These are phyloP conservation scores for Volucella bombylans DNA, from an alignment of 2,888 invertebrate species.

Conservation along the genomic window DNA sequence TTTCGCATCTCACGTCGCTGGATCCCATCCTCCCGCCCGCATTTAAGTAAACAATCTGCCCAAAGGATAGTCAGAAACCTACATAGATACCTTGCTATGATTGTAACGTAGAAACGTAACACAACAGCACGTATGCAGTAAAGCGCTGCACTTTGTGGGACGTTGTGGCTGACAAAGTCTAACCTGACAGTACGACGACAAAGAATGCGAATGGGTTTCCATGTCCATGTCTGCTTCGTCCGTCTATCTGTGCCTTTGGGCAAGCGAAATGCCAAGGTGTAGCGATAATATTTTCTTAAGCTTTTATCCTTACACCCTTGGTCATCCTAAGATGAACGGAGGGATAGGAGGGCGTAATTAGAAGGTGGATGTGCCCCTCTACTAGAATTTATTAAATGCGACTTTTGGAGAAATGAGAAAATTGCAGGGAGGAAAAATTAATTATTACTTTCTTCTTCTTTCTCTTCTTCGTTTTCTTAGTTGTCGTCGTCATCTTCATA, in stretches of 20 bases:
- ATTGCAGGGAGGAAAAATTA: constrained; percentile 73
- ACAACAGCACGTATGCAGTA: constrained; percentile 61
- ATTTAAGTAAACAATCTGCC: constrained; percentile 67
- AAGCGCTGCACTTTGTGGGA: constrained; percentile 63
- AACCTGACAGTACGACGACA: constrained; percentile 51
- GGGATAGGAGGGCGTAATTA: constrained; percentile 18
- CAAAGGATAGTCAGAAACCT: constrained; percentile 50
- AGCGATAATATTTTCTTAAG: constrained; percentile 72
- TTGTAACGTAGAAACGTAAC: constrained; percentile 27
- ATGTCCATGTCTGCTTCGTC: neutral
- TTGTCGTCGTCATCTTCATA: constrained; percentile 38
- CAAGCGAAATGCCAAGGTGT: constrained; percentile 70
- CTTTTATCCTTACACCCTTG: constrained; percentile 63
- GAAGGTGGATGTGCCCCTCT: constrained; percentile 29
- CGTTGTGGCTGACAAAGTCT: constrained; percentile 39
- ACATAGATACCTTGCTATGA: constrained; percentile 27
- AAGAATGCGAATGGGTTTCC: constrained; percentile 49
- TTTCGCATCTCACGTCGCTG: constrained; percentile 8
- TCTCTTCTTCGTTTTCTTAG: constrained; percentile 6
- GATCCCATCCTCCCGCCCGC: constrained; percentile 1
- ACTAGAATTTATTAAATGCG: constrained; percentile 72
- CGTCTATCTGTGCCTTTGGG: constrained; percentile 36
- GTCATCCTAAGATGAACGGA: constrained; percentile 17
- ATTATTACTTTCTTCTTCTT: constrained; percentile 65
- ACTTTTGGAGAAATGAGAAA: constrained; percentile 73